Conservation (phyloP, 2,888 invertebrate genomes). For the Nemotelus pantherinus region DNA sequence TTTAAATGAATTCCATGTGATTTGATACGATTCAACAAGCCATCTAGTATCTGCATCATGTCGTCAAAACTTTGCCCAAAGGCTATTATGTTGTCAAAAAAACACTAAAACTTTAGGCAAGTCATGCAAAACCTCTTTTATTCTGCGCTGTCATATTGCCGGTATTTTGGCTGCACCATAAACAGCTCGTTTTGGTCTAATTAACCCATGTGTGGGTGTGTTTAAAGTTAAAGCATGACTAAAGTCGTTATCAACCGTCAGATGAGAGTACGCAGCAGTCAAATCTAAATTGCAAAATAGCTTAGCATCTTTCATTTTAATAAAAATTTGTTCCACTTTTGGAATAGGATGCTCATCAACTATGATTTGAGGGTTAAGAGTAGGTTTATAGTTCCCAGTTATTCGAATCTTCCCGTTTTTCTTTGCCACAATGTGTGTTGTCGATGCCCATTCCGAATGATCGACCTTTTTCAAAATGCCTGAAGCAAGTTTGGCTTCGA, state of each 20-base stretch:
- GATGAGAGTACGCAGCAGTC: conserved; percentile 48
- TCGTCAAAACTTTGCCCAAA: conserved; percentile 38
- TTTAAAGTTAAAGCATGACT: conserved; percentile 34
- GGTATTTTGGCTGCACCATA: conserved; percentile 45
- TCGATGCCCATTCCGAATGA: conserved; percentile 38
- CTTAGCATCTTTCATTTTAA: conserved; percentile 31
- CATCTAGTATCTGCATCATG: not conserved
- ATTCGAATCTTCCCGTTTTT: conserved; percentile 47
- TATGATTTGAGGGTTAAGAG: conserved; percentile 43
- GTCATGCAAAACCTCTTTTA: not conserved
- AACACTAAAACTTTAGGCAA: conserved; percentile 30
- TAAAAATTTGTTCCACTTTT: conserved; percentile 41
- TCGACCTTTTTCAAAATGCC: not conserved
- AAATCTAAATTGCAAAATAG: conserved; percentile 46
- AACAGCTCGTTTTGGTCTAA: conserved; percentile 3
- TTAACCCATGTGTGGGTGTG: conserved; percentile 40
- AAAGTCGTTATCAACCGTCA: conserved; percentile 47
- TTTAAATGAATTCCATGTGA: conserved; percentile 44
- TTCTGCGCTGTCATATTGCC: conserved; percentile 45
- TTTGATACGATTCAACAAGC: conserved; percentile 19
- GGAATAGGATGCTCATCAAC: conserved; percentile 48
- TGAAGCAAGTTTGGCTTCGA: not conserved
- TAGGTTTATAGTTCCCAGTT: conserved; percentile 48
- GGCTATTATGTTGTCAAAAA: conserved; percentile 47
- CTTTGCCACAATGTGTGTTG: conserved; percentile 46